phyloP scores from a whole-genome alignment of 1,140 invertebrate species.

The Drosophila sproati region DNA sequence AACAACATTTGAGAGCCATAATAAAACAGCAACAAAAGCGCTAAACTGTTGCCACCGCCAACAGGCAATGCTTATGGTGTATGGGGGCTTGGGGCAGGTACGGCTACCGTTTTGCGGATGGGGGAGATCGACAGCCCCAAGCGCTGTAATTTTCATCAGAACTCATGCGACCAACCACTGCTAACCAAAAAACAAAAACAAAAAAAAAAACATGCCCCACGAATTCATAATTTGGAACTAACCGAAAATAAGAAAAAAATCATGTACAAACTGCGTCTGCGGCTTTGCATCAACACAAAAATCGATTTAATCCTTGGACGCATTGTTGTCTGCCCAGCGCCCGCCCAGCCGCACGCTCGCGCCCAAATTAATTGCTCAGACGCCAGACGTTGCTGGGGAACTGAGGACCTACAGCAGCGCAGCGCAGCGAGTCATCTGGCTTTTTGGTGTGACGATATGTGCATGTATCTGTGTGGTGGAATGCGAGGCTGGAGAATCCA shows the following conservation, averaged over 20 bases:
- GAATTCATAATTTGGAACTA: slow-evolving; percentile 62
- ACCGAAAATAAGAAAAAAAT: slow-evolving; percentile 58
- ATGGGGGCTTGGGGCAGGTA: not conserved
- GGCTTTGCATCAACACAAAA: slow-evolving; percentile 62
- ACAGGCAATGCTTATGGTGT: not conserved
- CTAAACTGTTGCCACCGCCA: slow-evolving; percentile 72
- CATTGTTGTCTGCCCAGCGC: slow-evolving; percentile 27
- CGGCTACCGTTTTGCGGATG: slow-evolving; percentile 56
- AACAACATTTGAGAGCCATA: slow-evolving; percentile 67
- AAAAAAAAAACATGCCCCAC: slow-evolving; percentile 42
- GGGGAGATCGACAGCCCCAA: slow-evolving; percentile 29
- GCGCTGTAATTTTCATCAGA: slow-evolving; percentile 74
- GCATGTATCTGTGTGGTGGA: slow-evolving; percentile 19
- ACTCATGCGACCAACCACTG: slow-evolving; percentile 20
- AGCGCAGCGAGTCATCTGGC: slow-evolving; percentile 52
- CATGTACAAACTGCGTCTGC: slow-evolving; percentile 3
- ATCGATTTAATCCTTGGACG: slow-evolving; percentile 77
- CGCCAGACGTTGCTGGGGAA: slow-evolving; percentile 39
- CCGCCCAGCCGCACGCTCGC: slow-evolving; percentile 65
- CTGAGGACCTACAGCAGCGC: slow-evolving; percentile 78
- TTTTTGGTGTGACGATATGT: not conserved
- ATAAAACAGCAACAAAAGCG: slow-evolving; percentile 67
- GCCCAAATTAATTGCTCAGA: slow-evolving; percentile 73
- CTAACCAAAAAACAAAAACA: slow-evolving; percentile 5
- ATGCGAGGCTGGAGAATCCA: slow-evolving; percentile 66